Conservation (phyloP, 2,797 vertebrate species). For the Xiphorhynchus erythropygius region DNA sequence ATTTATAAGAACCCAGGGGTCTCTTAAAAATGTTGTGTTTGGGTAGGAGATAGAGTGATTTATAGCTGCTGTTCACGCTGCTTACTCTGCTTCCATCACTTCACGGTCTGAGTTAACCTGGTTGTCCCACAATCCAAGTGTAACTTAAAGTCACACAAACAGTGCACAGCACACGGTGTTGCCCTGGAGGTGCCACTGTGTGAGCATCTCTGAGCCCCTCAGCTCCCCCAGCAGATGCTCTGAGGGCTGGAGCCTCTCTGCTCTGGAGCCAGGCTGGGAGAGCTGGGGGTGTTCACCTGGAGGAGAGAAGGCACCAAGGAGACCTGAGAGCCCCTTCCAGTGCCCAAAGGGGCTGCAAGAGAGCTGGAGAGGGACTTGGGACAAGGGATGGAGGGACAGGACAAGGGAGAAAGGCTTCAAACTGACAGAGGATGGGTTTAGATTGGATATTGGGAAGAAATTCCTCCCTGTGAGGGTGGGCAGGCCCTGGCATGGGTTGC, state of each 20-base stretch:
- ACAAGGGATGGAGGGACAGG: neutral
- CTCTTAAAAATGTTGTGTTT: conserved; percentile 50
- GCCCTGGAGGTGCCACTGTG: neutral
- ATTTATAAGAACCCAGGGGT: conserved; percentile 38
- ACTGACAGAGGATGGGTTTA: neutral
- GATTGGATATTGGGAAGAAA: neutral
- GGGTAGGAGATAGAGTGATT: conserved; percentile 58
- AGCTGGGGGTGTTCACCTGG: neutral
- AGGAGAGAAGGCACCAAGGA: neutral
- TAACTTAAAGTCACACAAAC: neutral
- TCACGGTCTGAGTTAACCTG: neutral
- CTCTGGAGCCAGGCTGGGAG: neutral
- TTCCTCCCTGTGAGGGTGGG: accelerated
- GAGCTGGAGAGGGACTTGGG: neutral
- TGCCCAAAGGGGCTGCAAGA: accelerated
- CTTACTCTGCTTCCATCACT: neutral
- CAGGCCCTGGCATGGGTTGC: neutral
- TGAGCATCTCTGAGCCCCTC: neutral
- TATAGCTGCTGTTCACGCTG: conserved; percentile 27
- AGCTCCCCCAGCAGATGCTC: neutral
- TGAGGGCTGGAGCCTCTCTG: neutral
- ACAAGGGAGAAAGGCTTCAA: neutral
- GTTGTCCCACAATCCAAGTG: neutral
- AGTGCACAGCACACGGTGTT: accelerated
- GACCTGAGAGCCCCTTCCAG: neutral